phyloP scores from a whole-genome alignment of 2,797 vertebrate genomes.

The Alauda arvensis region DNA sequence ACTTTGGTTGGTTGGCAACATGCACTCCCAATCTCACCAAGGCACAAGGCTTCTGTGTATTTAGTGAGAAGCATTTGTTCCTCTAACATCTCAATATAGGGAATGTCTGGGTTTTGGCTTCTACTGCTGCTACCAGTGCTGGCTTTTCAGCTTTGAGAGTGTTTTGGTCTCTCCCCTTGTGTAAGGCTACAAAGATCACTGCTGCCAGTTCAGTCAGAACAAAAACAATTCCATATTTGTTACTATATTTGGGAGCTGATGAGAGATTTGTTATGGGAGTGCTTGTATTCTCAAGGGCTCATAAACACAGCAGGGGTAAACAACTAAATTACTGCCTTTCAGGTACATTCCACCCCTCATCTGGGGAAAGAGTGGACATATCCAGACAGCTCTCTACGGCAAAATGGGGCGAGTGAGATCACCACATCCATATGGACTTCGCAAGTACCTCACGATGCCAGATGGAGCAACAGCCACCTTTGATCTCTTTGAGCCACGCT shows the following conservation, averaged over 20 bases:
- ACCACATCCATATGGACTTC: constrained; percentile 84
- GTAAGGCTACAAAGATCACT: neutral
- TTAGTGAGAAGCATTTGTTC: neutral
- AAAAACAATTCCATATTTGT: neutral
- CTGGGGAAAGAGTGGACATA: constrained; percentile 95
- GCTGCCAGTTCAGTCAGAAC: neutral
- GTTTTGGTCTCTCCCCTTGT: neutral
- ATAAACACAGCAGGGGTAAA: neutral
- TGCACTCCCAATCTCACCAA: neutral
- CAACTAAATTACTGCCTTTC: neutral
- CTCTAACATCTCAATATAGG: neutral
- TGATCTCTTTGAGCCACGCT: constrained; percentile 88
- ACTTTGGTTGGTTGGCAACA: constrained; percentile 2
- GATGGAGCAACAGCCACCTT: constrained; percentile 94
- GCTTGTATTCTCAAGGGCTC: neutral
- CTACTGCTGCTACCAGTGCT: neutral
- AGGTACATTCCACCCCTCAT: constrained; percentile 94
- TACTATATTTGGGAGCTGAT: neutral
- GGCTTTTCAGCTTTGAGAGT: neutral
- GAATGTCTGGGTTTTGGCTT: neutral
- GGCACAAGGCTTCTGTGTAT: neutral
- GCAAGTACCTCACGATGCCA: constrained; percentile 88
- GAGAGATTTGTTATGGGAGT: neutral
- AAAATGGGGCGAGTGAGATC: constrained; percentile 92
- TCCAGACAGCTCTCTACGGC: constrained; percentile 91